These are phyloP conservation scores for Tarsius wallacei DNA, from an alignment of 2,797 vertebrate species.

Conservation along the genomic window DNA sequence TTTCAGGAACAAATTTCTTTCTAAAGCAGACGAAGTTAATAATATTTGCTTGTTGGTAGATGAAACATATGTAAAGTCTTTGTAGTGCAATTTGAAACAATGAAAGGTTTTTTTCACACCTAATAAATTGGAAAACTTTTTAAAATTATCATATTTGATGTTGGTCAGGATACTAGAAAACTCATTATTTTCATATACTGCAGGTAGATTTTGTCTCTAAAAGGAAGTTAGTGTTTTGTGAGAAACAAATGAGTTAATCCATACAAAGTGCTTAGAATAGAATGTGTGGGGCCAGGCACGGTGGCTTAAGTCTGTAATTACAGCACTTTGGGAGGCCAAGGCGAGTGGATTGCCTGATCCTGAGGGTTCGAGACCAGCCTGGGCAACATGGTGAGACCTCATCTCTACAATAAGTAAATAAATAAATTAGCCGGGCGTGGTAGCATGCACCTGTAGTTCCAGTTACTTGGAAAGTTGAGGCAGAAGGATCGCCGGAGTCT, in stretches of 20 bases:
- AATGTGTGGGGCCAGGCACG: background rate
- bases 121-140: conserved; percentile 45
- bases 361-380: too few species aligned
- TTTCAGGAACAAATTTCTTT: conserved; percentile 66
- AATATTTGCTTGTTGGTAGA: conserved; percentile 1
- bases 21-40: background rate
- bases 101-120: conserved; percentile 36
- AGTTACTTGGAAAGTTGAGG: too few species aligned
- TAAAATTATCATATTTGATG: conserved; percentile 29
- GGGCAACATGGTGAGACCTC: too few species aligned
- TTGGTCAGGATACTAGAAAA: background rate
- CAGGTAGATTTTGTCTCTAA: background rate
- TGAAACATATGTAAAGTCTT: background rate
- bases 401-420: too few species aligned
- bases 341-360: too few species aligned
- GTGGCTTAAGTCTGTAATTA: too few species aligned
- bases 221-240: background rate
- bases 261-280: conserved; percentile 17
- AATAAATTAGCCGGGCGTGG: too few species aligned
- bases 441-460: too few species aligned
- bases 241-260: conserved; percentile 56
- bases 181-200: background rate
- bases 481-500: too few species aligned
- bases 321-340: too few species aligned
- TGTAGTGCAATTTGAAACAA: conserved; percentile 19